phyloP scores from a whole-genome alignment of 92 coral and sea anemone genomes.

The Umimayanthus kanabou region DNA sequence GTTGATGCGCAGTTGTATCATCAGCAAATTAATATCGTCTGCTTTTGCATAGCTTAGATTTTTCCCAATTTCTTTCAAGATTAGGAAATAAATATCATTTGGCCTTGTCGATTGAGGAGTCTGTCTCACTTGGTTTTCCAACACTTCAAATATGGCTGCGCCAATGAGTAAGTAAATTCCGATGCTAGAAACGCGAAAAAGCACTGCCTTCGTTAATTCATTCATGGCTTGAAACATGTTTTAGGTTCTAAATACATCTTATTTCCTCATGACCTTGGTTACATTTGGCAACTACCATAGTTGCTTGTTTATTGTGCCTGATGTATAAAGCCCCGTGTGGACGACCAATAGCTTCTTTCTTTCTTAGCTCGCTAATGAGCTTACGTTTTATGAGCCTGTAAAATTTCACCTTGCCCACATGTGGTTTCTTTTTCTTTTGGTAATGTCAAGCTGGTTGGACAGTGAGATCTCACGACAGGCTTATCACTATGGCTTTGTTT shows the following conservation, averaged over 20 bases:
- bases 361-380: not conserved
- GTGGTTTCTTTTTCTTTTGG: not conserved
- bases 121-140: constrained; percentile 14
- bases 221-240: constrained; percentile 16
- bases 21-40: not conserved
- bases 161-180: constrained; percentile 28
- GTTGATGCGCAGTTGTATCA: constrained; percentile 7
- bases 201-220: constrained; percentile 13
- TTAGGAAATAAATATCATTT: constrained; percentile 6
- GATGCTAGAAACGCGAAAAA: constrained; percentile 1
- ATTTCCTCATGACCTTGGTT: not conserved
- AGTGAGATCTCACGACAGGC: not conserved
- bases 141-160: constrained; percentile 23
- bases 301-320: not conserved
- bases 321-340: not conserved
- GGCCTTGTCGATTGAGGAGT: not conserved
- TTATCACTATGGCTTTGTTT: not conserved
- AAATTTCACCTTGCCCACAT: not conserved
- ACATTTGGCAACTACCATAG: not conserved
- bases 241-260: not conserved
- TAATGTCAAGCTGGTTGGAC: not conserved
- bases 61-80: constrained; percentile 9
- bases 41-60: not conserved
- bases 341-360: not conserved
- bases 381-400: not conserved